Evolutionary conservation across 2,888 invertebrate species (phyloP).

Genomic region (Salpingus planirostris): DNA sequence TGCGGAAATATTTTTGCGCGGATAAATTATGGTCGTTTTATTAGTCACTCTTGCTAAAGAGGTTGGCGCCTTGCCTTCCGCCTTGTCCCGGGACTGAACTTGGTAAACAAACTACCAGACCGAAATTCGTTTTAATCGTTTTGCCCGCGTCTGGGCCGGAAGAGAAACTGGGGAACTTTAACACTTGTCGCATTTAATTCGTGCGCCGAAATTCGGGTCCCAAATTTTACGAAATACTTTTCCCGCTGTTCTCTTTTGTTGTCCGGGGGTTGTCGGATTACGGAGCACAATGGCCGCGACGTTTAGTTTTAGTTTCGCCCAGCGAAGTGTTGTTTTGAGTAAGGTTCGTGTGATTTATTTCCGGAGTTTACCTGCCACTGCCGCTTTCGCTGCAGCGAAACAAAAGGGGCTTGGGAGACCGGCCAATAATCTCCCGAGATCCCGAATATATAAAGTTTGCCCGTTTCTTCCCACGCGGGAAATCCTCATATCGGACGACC

Average conservation of each 20-base stretch:
- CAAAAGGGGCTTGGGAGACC: slow-evolving; percentile 5
- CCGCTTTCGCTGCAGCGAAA: slow-evolving; percentile 2
- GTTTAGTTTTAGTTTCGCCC: too few species aligned
- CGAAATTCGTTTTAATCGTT: slow-evolving; percentile 23
- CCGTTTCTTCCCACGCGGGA: slow-evolving; percentile 5
- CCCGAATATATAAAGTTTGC: slow-evolving; percentile 8
- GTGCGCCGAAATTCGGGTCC: too few species aligned
- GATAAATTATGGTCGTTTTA: too few species aligned
- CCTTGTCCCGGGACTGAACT: slow-evolving; percentile 19
- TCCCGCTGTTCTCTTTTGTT: too few species aligned
- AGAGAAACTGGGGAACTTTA: slow-evolving; percentile 21
- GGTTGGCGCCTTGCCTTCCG: slow-evolving; percentile 17
- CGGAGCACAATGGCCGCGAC: too few species aligned
- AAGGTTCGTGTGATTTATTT: slow-evolving; percentile 10
- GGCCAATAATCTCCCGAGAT: slow-evolving; percentile 7
- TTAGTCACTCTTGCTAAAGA: too few species aligned
- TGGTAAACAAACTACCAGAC: slow-evolving; percentile 22
- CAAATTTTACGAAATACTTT: too few species aligned
- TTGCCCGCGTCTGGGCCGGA: too few species aligned
- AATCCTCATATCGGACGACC: too few species aligned
- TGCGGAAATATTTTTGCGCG: too few species aligned
- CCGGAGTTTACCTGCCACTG: slow-evolving; percentile 9
- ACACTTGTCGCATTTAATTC: slow-evolving; percentile 22
- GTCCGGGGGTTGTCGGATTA: too few species aligned
- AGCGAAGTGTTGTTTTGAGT: slow-evolving; percentile 9